These are phyloP conservation scores for Florisuga fusca DNA, from an alignment of 2,797 vertebrate species.

Conservation along the genomic window DNA sequence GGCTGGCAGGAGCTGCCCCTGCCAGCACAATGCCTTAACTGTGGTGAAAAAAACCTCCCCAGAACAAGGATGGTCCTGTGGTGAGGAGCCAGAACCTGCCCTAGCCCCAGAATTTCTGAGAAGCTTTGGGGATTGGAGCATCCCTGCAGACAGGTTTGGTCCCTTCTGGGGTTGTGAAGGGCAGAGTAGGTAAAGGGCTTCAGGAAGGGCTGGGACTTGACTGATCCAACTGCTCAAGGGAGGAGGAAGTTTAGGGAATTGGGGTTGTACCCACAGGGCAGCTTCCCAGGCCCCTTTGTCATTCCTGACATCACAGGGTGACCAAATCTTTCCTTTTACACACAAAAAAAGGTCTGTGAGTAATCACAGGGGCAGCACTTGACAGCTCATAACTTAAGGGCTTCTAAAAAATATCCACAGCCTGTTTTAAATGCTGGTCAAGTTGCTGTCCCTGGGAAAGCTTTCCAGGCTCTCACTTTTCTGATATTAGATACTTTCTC, in stretches of 20 bases:
- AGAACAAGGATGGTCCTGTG: neutral
- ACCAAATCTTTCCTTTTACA: neutral
- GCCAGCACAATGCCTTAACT: rapidly evolving
- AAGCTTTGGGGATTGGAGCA: neutral
- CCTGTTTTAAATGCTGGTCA: neutral
- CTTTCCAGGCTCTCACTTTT: neutral
- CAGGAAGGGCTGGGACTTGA: neutral
- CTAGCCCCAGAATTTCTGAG: neutral
- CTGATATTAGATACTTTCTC: constrained; percentile 6
- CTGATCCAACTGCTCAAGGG: rapidly evolving
- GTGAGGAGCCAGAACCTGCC: neutral
- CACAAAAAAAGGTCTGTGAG: neutral
- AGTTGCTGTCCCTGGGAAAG: neutral
- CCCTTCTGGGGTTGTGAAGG: rapidly evolving
- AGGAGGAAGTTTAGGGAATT: rapidly evolving
- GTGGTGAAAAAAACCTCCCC: neutral
- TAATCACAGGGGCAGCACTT: neutral
- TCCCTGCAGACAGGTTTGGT: neutral
- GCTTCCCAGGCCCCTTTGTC: neutral
- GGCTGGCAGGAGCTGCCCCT: neutral
- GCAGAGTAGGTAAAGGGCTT: neutral
- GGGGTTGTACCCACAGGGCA: neutral
- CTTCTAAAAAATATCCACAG: neutral
- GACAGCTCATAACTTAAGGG: neutral
- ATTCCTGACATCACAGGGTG: rapidly evolving